These are phyloP conservation scores for Bombycilla garrulus DNA, from an alignment of 2,113 vertebrate genomes.

Conservation along the genomic window DNA sequence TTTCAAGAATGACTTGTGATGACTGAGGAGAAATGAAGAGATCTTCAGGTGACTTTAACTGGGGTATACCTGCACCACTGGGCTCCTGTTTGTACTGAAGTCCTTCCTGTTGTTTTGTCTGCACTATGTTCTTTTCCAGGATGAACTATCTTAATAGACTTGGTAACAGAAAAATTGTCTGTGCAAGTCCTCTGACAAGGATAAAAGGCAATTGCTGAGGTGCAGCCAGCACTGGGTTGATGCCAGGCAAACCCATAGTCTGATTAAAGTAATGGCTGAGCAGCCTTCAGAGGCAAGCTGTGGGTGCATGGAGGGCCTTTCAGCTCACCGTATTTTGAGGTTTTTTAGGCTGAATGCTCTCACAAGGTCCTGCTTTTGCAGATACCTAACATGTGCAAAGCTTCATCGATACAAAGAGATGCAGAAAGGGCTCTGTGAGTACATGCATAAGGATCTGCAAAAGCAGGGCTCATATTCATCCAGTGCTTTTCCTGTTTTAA, in stretches of 20 bases:
- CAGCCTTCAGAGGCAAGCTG: background rate
- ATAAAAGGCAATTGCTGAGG: background rate
- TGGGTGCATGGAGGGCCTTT: background rate
- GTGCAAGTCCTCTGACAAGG: background rate
- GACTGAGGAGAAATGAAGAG: background rate
- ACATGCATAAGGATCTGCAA: background rate
- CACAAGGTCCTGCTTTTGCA: background rate
- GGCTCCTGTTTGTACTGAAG: background rate
- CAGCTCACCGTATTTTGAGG: background rate
- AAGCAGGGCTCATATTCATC: background rate
- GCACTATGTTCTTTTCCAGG: background rate
- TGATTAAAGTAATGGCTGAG: background rate
- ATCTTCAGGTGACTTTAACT: background rate
- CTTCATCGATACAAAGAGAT: background rate
- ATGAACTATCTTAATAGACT: background rate
- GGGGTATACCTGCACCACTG: background rate
- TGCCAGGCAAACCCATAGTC: background rate
- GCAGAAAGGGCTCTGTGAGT: background rate
- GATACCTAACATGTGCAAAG: fast-evolving
- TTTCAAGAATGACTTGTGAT: background rate
- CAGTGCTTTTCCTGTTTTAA: background rate
- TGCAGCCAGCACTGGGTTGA: background rate
- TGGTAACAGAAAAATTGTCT: background rate
- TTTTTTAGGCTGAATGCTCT: background rate
- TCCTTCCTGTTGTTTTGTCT: background rate